Evolutionary conservation across 1,140 invertebrate species (phyloP), one percentile per base, ranked within the genome.

Genomic region (Drosophila athabasca): DNA sequence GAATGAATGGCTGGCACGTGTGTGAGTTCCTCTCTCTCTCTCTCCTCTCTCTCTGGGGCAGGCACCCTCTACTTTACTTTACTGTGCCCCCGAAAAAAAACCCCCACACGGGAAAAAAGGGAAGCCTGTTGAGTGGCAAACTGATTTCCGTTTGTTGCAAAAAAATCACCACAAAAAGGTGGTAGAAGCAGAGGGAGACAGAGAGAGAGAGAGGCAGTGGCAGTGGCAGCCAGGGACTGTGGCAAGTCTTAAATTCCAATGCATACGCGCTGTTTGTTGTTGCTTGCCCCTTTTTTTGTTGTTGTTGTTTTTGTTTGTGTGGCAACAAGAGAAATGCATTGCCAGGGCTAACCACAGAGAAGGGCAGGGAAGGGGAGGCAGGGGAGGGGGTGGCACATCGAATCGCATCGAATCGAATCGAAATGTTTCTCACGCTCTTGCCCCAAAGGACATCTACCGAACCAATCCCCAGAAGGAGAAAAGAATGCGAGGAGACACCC

Each of bases 121-220:
- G 84, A 88, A 88, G 84, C 83, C 83, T 89, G 79, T 88, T 83
- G 84, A 89, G 83, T 88, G 65, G 83, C 72, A 60, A 79, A 79
- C 76, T 74, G 87, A 89, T 89, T 88, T 88, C 84, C 83, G 84
- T 76, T 84, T 82, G 78, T 76, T 77, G 66, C 72, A 62, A 64
- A 53, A 76, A 19, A 24, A 60, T 29, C n/a, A 55, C 17, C 11
- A 45, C 49, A 45, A 59, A 58, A 54, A 44, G 35, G 11, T 13
- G 35, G 11, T 39, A 50, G 39, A 19, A 31, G 17, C 17, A 19
- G 17, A 19, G 17, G 1, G 17, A 19, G 17, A 19, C 0, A 1
- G 17, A 19, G 17, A 1, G 17, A 19, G 17, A 19, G 17, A 19
- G 17, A 19, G 8, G 17, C 55, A 59, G 26, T 6, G 26, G 26